phyloP scores from a whole-genome alignment of 2,888 invertebrate species.

The Spicauda simplicius region DNA sequence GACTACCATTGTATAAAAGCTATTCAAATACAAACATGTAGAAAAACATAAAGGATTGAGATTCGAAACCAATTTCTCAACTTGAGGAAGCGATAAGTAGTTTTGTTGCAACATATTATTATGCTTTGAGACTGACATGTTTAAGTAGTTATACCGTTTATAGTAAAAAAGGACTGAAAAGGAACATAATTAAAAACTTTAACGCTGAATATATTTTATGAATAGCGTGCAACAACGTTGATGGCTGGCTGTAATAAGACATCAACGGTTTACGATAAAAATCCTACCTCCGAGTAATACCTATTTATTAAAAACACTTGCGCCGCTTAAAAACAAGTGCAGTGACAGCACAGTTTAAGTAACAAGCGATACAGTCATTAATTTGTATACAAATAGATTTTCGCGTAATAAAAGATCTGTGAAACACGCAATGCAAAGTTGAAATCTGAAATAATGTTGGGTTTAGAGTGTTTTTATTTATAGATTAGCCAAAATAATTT shows the following conservation, averaged over 20 bases:
- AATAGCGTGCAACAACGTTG: conserved; percentile 61
- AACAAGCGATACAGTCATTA: conserved; percentile 34
- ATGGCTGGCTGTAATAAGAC: conserved; percentile 74
- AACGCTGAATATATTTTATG: conserved; percentile 73
- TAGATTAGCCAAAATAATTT: no score
- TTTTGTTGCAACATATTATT: conserved; percentile 40
- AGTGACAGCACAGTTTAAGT: conserved; percentile 50
- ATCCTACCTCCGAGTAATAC: conserved; percentile 69
- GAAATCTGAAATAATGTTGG: no score
- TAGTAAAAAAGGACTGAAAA: conserved; percentile 44
- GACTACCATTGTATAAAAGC: conserved; percentile 56
- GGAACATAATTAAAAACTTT: conserved; percentile 65
- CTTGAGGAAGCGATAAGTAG: conserved; percentile 39
- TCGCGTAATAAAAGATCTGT: no score
- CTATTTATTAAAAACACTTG: conserved; percentile 81
- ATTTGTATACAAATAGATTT: no score
- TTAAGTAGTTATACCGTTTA: conserved; percentile 37
- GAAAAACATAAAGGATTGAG: conserved; percentile 45
- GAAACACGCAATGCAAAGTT: no score
- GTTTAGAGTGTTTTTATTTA: no score
- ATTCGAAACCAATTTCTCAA: conserved; percentile 44
- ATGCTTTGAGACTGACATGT: conserved; percentile 29
- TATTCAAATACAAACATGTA: conserved; percentile 60
- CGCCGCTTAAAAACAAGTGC: conserved; percentile 65
- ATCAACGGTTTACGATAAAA: conserved; percentile 73